Conservation (phyloP, 2,113 vertebrate genomes). For the Parus major region DNA sequence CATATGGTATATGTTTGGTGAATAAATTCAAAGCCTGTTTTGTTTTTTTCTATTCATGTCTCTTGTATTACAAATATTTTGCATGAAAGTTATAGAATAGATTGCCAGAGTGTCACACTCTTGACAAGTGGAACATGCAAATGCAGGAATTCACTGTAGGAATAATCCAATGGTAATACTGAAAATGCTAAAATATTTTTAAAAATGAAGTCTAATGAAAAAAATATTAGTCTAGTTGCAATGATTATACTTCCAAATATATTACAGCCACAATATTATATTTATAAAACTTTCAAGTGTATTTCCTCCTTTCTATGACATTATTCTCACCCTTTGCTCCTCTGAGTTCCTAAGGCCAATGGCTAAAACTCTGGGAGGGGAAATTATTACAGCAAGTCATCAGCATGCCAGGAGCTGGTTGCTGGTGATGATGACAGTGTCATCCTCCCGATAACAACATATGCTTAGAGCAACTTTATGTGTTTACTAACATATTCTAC, state of each 20-base stretch:
- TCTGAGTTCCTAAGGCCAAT: neutral
- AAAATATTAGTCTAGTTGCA: neutral
- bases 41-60: neutral
- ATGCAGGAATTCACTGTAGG: neutral
- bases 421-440: neutral
- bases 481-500: neutral
- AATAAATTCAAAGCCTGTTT: neutral
- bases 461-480: neutral
- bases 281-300: neutral
- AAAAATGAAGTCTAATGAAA: neutral
- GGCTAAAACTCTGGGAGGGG: neutral
- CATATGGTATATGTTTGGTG: neutral
- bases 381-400: neutral
- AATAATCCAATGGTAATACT: neutral
- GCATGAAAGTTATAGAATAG: neutral
- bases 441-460: neutral
- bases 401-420: neutral
- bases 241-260: neutral
- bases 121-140: neutral
- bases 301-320: neutral
- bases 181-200: neutral
- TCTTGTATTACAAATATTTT: neutral
- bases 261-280: neutral
- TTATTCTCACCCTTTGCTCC: neutral
- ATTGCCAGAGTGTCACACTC: neutral